Evolutionary conservation across 2,113 vertebrate species (phyloP), one percentile per base, ranked within the genome.

Genomic region (Aix galericulata): DNA sequence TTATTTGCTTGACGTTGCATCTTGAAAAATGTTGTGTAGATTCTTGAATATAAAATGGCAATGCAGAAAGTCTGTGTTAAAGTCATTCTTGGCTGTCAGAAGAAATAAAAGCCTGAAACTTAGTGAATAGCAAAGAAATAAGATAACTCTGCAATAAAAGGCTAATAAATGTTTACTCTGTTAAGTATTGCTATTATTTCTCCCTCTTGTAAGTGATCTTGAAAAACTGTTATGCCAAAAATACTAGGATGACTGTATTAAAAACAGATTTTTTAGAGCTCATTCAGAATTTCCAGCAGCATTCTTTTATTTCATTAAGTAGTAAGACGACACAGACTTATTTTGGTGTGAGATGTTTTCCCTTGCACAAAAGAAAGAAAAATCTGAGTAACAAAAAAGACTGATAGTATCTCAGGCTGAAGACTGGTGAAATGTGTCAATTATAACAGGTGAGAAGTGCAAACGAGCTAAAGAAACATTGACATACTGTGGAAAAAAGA

Each of bases 211-310:
- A 80, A 95, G 38, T 44, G 56, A 93, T 81, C 26, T 90, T 84
- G 42, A 27, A 40, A 18, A 21, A 44, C 9, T 72, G 40, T 50
- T 96, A 79, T 46, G 48, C 20, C 3, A 83, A 86, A 96, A 94
- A 60, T 9, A 60, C 13, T 64, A 83, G 36, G 11, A 82, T 79
- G 63, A 32, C 48, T 76, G 2, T 36, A 86, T 91, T 86, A 73
- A 93, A 86, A 66, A 7, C 44, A 91, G 71, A 55, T 88, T 88
- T 93, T 88, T n/a, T 75, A 79, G 31, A 91, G 6, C 34, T 92
- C 69, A 85, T 92, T 91, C 71, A 73, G 29, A 69, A 90, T 90
- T 81, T 93, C 60, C 52, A 86, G 27, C 42, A 92, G 18, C 38
- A 84, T 32, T 23, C 17, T 78, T 92, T 81, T 81, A 63, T 88